Base-by-base conservation (phyloP, 1,140 invertebrate genomes). In the Atopsyche davidsoni region DNA sequence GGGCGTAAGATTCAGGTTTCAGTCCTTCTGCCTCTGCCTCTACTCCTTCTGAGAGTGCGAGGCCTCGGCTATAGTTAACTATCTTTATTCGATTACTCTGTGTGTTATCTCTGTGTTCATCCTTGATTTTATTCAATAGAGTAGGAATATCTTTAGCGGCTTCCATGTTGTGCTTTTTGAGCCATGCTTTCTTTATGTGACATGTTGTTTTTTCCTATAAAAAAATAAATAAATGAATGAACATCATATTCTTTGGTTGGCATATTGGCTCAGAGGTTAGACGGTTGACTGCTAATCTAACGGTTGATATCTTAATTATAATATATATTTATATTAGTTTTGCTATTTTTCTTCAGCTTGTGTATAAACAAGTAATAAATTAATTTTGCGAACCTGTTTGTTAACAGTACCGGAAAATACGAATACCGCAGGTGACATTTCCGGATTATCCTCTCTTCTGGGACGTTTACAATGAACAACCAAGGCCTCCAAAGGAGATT, bases 401-500 rank as follows among this genome's bases (percentile, higher is more conserved):
- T 68, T 62, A 19, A 72, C 65, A 42, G 65, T 72, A n/a, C 68
- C 71, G 24, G 65, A 60, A 40, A 73, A 73, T 2, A 73, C 64
- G 42, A 73, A 73, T 2, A 73, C 43, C 1, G 70, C 68, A 1
- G 69, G 68, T 2, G 64, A 62, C 40, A 66, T 53, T 3, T 40
- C 21, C 32, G 64, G 62, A 6, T 32, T 64, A 10, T 51, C 49
- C 14, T 68, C 60, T n/a, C 59, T 70, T 62, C 67, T 72, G 18
- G 60, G 60, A 13, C 68, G 61, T 51, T 74, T 74, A 46, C 71
- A 72, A 14, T 68, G 60, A 6, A 74, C 51, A 3, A 74, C 67
- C 21, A 74, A 53, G 28, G 70, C 70, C 60, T 72, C 70, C 57
- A 70, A 65, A 0, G 72, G 72, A 55, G 67, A 70, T 51, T 74